Evolutionary conservation across 2,888 invertebrate species (phyloP), one percentile per base, ranked within the genome.

Genomic region (Drosophila maculinotata): DNA sequence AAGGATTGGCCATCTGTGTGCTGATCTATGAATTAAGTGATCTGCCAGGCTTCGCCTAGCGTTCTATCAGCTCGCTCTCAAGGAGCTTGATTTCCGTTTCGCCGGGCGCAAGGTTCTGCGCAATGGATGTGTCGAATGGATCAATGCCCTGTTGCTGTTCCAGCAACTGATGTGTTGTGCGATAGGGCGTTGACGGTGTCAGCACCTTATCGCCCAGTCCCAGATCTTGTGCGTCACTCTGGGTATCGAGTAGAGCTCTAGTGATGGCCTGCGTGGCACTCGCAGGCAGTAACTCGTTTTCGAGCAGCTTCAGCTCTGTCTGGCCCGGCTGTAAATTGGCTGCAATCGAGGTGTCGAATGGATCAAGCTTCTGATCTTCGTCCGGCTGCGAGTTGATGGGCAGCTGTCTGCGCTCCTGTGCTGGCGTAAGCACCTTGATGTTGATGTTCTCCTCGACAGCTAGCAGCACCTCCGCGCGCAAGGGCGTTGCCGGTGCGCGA

Each of bases 101-200:
- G 3, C 96, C 95, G 0, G 96, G 96, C 48, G 94, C 92, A 53
- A 96, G 94, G 87, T 95, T 95, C 58, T 92, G 93, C 0, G 96
- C 96, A 79, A 96, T 95, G 0, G 97, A 96, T 0, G 97, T 97
- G 89, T 97, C 97, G 89, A 97, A 97, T 0, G 97, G 97, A 92
- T 97, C 97, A 7, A 92, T 90, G 76, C 95, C 92, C 59, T 92
- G 92, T 47, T 91, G 87, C 28, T 91, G 89, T 23, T 91, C 88
- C 1, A 89, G 87, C 44, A 89, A 80, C 31, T 88, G 87, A 30
- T 75, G 49, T 14, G 65, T 69, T 75, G 75, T 72, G 36, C 89
- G 56, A 47, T 67, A 93, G 57, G 90, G 78, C 15, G 94, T 92
- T 52, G 93, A 92, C 0, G 94, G 94, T 3, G 96, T 96, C 45